phyloP scores from a whole-genome alignment of 2,888 invertebrate species.

The Tenthredo distinguenda region DNA sequence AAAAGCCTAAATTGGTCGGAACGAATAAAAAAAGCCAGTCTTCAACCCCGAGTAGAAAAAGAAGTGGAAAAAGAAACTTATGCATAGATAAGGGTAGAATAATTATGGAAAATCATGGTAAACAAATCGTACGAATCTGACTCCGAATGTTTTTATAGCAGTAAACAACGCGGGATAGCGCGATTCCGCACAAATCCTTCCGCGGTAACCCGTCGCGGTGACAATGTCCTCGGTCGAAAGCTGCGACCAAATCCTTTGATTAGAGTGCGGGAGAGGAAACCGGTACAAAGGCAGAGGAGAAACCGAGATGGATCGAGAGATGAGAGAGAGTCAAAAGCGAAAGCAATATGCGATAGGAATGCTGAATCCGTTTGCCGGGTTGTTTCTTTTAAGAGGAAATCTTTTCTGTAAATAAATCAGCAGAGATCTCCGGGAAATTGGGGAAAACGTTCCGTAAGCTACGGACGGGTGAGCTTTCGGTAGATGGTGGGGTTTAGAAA shows the following conservation, averaged over 20 bases:
- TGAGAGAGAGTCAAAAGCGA: neutral
- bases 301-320: neutral
- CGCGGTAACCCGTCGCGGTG: neutral
- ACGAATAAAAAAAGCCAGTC: neutral
- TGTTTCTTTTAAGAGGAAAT: slow-evolving; percentile 49
- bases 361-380: slow-evolving; percentile 36
- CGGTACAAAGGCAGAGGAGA: neutral
- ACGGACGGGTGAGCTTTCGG: slow-evolving; percentile 45
- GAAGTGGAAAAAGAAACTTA: neutral
- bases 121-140: neutral
- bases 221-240: neutral
- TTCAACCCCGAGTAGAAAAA: neutral
- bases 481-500: slow-evolving; percentile 39
- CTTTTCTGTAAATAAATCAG: slow-evolving; percentile 54
- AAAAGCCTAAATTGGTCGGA: neutral
- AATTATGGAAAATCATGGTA: slow-evolving; percentile 8
- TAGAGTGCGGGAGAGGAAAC: slow-evolving; percentile 22
- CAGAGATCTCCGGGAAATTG: slow-evolving; percentile 53
- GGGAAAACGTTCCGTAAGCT: slow-evolving; percentile 52
- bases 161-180: neutral
- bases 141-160: neutral
- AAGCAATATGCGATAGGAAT: slow-evolving; percentile 50
- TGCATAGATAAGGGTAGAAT: slow-evolving; percentile 11
- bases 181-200: neutral
- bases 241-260: slow-evolving; percentile 31